These are phyloP conservation scores for Drosophila kikkawai DNA, from an alignment of 1,140 invertebrate genomes.

Conservation along the genomic window DNA sequence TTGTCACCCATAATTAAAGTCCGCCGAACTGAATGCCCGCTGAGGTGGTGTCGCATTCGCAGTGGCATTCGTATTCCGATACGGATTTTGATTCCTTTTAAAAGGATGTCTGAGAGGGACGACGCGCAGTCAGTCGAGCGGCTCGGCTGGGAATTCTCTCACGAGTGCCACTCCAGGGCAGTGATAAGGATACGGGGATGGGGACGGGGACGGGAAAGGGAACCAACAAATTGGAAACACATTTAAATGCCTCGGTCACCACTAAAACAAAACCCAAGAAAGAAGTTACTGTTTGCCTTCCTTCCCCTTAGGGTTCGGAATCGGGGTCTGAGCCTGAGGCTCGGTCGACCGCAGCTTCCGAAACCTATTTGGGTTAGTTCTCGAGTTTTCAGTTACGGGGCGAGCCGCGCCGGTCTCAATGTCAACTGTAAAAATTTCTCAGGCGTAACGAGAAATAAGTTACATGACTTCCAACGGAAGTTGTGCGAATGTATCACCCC, in stretches of 20 bases:
- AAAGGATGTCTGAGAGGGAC: constrained; percentile 53
- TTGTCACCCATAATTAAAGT: constrained; percentile 81
- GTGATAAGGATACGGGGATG: constrained; percentile 70
- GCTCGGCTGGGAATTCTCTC: constrained; percentile 68
- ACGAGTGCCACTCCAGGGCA: constrained; percentile 75
- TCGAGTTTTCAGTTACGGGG: constrained; percentile 72
- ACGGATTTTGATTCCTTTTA: constrained; percentile 10
- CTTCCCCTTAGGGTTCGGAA: constrained; percentile 26
- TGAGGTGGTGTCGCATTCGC: constrained; percentile 75
- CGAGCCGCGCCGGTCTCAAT: constrained; percentile 65
- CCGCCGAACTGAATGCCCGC: constrained; percentile 63
- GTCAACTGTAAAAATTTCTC: constrained; percentile 78
- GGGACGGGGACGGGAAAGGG: constrained; percentile 5
- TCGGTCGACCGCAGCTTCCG: constrained; percentile 78
- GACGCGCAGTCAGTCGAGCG: constrained; percentile 56
- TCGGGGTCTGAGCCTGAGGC: constrained; percentile 15
- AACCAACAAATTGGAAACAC: constrained; percentile 78
- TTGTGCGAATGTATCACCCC: constrained; percentile 38
- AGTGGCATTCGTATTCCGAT: constrained; percentile 29
- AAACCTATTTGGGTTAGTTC: constrained; percentile 81
- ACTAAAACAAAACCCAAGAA: constrained; percentile 63
- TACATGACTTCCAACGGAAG: constrained; percentile 79
- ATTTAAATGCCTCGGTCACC: constrained; percentile 65
- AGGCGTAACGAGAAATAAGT: constrained; percentile 82
- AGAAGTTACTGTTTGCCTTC: constrained; percentile 36